Evolutionary conservation across 2,113 vertebrate species (phyloP).

Genomic region (Rafetus swinhoei): DNA sequence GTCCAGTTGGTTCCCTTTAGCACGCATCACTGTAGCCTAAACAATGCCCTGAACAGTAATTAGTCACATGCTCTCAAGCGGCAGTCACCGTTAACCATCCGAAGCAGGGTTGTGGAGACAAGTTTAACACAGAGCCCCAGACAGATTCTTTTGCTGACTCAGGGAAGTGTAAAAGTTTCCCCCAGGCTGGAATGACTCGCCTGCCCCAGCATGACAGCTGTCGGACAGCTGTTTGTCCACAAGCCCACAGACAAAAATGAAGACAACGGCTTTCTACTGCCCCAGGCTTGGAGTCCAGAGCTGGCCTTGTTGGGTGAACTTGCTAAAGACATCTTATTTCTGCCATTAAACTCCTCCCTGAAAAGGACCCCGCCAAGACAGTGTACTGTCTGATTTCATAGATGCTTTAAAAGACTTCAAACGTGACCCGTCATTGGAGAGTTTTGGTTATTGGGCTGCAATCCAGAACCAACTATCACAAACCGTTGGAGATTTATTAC

Average conservation of each 20-base stretch:
- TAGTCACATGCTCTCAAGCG: conserved; percentile 53
- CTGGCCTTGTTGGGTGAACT: not conserved
- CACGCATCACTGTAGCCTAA: conserved; percentile 35
- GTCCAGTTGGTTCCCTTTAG: not conserved
- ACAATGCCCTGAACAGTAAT: conserved; percentile 49
- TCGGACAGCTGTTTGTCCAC: not conserved
- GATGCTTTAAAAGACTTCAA: not conserved
- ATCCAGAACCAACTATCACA: not conserved
- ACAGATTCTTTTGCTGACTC: not conserved
- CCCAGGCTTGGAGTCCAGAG: not conserved
- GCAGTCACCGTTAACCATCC: not conserved
- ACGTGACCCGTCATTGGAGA: not conserved
- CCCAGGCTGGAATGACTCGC: rapidly evolving
- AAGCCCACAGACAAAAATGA: not conserved
- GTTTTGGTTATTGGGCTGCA: not conserved
- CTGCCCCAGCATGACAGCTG: not conserved
- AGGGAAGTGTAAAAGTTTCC: not conserved
- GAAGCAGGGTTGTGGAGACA: conserved; percentile 40
- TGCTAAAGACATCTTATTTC: not conserved
- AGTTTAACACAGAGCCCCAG: not conserved
- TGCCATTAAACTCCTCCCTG: not conserved
- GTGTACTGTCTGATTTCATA: not conserved
- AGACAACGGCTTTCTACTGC: not conserved
- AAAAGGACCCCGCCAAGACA: not conserved
- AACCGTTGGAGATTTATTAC: not conserved